Evolutionary conservation across 2,888 invertebrate genomes (phyloP).

Genomic region (Pomacea canaliculata): DNA sequence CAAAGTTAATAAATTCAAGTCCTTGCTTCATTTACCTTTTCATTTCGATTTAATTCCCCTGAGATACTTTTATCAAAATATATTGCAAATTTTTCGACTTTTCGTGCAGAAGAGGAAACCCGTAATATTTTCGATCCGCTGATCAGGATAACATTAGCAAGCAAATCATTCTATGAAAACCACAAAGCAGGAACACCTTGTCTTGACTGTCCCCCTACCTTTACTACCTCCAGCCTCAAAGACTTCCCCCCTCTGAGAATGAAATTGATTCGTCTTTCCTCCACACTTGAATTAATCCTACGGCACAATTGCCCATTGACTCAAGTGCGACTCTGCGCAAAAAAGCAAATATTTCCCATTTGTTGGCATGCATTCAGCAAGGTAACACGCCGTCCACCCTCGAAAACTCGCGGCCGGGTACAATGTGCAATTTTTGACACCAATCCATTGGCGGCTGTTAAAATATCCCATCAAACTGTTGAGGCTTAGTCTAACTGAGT

Average conservation of each 20-base stretch:
- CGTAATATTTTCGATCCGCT: too few relatives aligned
- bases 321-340: background rate
- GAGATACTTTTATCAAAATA: too few relatives aligned
- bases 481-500: constrained; percentile 11
- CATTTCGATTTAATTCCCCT: too few relatives aligned
- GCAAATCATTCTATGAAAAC: too few relatives aligned
- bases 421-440: constrained; percentile 26
- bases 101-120: too few relatives aligned
- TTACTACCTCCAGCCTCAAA: background rate
- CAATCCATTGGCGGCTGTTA: constrained; percentile 5
- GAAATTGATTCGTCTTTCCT: constrained; percentile 27
- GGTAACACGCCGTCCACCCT: constrained; percentile 5
- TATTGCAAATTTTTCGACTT: too few relatives aligned
- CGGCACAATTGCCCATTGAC: constrained; percentile 18
- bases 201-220: too few relatives aligned
- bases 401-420: background rate
- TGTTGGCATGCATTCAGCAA: constrained; percentile 18
- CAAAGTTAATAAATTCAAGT: too few relatives aligned
- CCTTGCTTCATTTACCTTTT: too few relatives aligned
- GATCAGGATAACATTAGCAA: too few relatives aligned
- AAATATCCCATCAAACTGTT: constrained; percentile 18
- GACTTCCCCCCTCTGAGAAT: constrained; percentile 23
- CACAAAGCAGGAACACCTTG: too few relatives aligned
- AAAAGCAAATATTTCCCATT: constrained; percentile 29
- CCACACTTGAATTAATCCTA: background rate